Evolutionary conservation across 2,797 vertebrate species (phyloP).

Genomic region (Echiichthys vipera): DNA sequence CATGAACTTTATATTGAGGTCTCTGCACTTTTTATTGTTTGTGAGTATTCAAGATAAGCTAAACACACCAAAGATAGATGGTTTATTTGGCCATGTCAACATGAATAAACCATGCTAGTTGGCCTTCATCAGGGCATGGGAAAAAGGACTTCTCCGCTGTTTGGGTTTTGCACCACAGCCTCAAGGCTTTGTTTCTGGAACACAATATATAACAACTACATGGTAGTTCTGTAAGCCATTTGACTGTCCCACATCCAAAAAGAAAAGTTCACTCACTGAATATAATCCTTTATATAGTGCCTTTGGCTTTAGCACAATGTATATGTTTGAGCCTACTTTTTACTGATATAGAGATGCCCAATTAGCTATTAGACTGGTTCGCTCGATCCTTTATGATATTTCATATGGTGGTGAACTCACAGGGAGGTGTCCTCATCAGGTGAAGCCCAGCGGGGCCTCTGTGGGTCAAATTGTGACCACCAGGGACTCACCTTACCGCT

Average conservation of each 20-base stretch:
- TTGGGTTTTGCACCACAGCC: conserved; percentile 29
- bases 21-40: conserved; percentile 8
- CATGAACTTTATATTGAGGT: conserved; percentile 4
- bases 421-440: neutral
- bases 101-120: conserved; percentile 31
- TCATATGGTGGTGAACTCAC: neutral
- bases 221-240: neutral
- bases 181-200: conserved; percentile 23
- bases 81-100: conserved; percentile 44
- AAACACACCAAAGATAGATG: conserved; percentile 19
- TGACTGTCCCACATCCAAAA: neutral
- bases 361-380: neutral
- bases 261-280: neutral
- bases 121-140: conserved; percentile 15
- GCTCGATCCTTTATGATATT: neutral
- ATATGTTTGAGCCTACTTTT: neutral
- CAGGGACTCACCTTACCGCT: neutral
- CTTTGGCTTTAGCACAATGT: neutral
- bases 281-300: neutral
- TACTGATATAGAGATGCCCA: neutral
- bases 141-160: conserved; percentile 10
- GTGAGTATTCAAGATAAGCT: neutral
- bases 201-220: conserved; percentile 14
- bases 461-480: conserved; percentile 27
- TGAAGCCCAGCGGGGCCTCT: neutral